Evolutionary conservation across 2,797 vertebrate species (phyloP).

Genomic region (Hirundo rustica): DNA sequence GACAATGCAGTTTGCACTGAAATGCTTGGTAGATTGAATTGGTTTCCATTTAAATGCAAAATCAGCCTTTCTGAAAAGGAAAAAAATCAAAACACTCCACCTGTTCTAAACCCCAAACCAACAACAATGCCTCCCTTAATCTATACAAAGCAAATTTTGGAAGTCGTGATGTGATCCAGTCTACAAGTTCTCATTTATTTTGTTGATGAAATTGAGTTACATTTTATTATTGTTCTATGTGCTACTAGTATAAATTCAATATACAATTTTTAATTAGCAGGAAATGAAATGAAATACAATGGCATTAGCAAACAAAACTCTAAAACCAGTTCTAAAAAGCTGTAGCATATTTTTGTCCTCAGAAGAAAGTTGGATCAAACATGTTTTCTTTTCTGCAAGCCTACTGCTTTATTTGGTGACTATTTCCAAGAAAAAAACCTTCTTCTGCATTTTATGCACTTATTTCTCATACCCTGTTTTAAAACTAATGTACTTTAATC

Average conservation of each 20-base stretch:
- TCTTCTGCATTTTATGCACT: neutral
- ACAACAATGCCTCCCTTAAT: neutral
- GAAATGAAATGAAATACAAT: constrained; percentile 20
- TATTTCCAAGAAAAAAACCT: neutral
- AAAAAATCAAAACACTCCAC: neutral
- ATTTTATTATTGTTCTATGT: neutral
- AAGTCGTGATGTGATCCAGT: neutral
- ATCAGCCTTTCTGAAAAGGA: neutral
- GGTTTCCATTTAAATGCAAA: neutral
- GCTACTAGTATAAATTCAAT: constrained; percentile 18
- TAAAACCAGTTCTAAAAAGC: neutral
- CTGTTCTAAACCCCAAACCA: neutral
- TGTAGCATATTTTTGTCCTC: neutral
- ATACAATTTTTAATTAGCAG: constrained; percentile 27
- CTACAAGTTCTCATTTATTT: constrained; percentile 3
- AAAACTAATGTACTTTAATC: neutral
- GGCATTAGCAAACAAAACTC: neutral
- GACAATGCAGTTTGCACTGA: neutral
- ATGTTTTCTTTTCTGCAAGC: neutral
- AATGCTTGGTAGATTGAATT: neutral
- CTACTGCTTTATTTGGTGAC: neutral
- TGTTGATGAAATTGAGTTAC: constrained; percentile 30
- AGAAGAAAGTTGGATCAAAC: neutral
- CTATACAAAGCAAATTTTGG: constrained; percentile 8
- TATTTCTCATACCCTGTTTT: neutral